Percentiles rank a stretch among this genome's conserved stretches.
Conservation (phyloP, 2,888 invertebrate species). For the Hyppa rectilinea region DNA sequence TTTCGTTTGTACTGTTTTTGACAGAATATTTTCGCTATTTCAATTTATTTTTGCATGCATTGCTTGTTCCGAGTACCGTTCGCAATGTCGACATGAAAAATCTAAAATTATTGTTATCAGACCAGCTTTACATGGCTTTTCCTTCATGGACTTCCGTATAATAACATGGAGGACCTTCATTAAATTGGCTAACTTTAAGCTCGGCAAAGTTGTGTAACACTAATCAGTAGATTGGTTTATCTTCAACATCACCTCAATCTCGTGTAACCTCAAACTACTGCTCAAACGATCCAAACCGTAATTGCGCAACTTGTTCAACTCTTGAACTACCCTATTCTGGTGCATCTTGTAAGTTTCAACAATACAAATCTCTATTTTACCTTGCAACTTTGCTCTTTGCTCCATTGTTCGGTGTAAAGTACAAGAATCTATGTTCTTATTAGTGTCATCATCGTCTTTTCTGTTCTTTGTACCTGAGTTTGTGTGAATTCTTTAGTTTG, state of each 20-base stretch:
- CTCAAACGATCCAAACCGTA: slow-evolving; percentile 37
- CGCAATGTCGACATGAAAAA: background rate
- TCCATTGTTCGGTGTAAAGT: slow-evolving; percentile 50
- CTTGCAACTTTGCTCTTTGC: slow-evolving; percentile 56
- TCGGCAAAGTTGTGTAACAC: slow-evolving; percentile 10
- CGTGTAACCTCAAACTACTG: slow-evolving; percentile 38
- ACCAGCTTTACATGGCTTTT: background rate
- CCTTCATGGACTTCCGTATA: background rate
- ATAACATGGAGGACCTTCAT: background rate
- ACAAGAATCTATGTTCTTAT: slow-evolving; percentile 59
- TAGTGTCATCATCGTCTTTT: slow-evolving; percentile 51
- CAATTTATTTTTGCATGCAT: slow-evolving; percentile 3
- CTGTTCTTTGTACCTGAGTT: slow-evolving; percentile 26
- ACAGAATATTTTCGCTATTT: background rate
- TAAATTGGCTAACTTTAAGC: slow-evolving; percentile 28
- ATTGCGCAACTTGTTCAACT: slow-evolving; percentile 58
- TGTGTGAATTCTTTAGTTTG: background rate
- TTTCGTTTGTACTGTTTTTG: background rate
- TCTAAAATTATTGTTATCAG: background rate
- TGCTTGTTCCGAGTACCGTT: background rate
- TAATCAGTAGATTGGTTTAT: slow-evolving; percentile 43
- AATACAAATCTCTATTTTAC: slow-evolving; percentile 66
- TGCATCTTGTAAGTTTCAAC: slow-evolving; percentile 64
- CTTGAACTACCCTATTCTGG: slow-evolving; percentile 50
- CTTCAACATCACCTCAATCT: slow-evolving; percentile 37